phyloP scores from a whole-genome alignment of 2,113 vertebrate species.

The Narcine bancroftii region DNA sequence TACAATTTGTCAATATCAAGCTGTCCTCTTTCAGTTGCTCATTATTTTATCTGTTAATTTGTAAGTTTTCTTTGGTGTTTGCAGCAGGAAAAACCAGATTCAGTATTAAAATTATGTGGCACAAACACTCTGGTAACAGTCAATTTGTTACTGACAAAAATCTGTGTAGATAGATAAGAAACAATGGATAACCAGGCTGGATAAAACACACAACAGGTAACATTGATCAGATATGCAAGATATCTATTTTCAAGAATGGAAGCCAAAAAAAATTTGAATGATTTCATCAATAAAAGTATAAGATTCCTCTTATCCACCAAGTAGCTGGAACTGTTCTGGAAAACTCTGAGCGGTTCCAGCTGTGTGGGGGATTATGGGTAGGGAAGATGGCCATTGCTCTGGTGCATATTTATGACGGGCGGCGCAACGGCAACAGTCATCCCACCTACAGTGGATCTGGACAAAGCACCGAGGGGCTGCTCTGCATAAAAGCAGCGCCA shows the following conservation, averaged over 20 bases:
- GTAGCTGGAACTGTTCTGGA: no score
- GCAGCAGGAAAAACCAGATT: not conserved
- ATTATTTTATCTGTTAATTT: not conserved
- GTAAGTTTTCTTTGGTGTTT: not conserved
- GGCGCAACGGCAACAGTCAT: no score
- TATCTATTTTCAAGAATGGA: not conserved
- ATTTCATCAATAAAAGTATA: not conserved
- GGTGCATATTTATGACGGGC: no score
- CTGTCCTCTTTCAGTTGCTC: no score
- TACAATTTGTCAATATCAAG: not conserved
- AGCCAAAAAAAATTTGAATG: not conserved
- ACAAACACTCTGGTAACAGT: not conserved
- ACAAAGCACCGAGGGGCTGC: no score
- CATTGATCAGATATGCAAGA: not conserved
- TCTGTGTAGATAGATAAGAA: not conserved
- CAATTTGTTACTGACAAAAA: not conserved
- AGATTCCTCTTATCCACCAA: no score
- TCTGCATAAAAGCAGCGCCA: no score
- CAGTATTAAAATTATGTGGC: not conserved
- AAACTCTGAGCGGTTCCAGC: no score
- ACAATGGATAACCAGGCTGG: not conserved
- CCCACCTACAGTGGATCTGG: no score
- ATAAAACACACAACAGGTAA: not conserved
- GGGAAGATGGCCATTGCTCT: no score
- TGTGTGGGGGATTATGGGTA: no score